Evolutionary conservation across 2,113 vertebrate species (phyloP).

Genomic region (Tachycineta bicolor): DNA sequence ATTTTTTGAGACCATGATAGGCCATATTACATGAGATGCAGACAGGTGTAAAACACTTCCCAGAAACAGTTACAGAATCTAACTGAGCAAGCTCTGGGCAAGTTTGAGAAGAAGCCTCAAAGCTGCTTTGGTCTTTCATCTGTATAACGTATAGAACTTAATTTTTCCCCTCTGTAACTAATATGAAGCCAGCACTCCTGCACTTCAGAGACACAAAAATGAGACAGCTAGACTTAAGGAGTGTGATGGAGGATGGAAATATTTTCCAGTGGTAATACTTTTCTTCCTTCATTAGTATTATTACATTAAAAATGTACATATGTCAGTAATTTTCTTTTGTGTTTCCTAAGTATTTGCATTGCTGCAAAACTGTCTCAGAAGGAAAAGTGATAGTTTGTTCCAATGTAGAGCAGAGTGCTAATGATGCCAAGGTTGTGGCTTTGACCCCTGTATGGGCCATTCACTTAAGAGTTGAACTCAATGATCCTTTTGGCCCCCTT

Average conservation of each 20-base stretch:
- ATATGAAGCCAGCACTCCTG: not conserved
- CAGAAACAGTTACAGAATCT: not conserved
- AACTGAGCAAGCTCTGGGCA: not conserved
- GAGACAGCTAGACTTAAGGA: not conserved
- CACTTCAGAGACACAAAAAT: not conserved
- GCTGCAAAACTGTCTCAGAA: not conserved
- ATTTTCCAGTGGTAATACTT: not conserved
- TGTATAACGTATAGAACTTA: not conserved
- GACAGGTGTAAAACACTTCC: not conserved
- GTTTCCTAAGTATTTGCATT: not conserved
- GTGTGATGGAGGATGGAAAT: not conserved
- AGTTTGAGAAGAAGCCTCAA: not conserved
- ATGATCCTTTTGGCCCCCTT: not conserved
- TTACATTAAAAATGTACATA: not conserved
- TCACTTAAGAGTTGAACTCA: not conserved
- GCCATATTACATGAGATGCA: not conserved
- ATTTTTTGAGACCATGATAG: not conserved
- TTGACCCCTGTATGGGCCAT: not conserved
- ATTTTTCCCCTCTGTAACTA: not conserved
- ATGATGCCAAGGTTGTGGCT: not conserved
- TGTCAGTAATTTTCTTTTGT: not conserved
- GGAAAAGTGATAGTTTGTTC: not conserved
- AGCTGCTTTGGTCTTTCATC: not conserved
- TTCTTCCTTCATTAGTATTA: not conserved
- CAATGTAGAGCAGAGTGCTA: not conserved